Evolutionary conservation across 2,888 invertebrate genomes (phyloP).

Genomic region (Zygaena filipendulae): DNA sequence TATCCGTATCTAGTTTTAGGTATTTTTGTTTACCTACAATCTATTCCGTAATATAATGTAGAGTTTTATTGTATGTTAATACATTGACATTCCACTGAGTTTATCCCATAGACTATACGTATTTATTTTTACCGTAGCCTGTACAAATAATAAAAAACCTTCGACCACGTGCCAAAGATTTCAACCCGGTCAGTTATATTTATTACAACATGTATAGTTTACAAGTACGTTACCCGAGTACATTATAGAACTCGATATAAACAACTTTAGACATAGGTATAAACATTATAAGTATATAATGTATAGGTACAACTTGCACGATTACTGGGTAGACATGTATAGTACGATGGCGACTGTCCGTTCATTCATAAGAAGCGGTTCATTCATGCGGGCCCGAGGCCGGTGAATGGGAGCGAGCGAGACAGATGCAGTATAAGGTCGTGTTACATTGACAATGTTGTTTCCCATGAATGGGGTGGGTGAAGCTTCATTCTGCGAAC

Average conservation of each 20-base stretch:
- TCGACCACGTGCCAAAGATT: no score
- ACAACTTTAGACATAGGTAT: slow-evolving; percentile 28
- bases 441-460: slow-evolving; percentile 54
- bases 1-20: no score
- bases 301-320: no score
- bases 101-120: no score
- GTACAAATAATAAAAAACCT: no score
- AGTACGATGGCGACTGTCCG: slow-evolving; percentile 55
- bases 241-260: slow-evolving; percentile 44
- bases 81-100: no score
- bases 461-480: slow-evolving; percentile 38
- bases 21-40: no score
- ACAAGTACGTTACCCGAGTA: slow-evolving; percentile 1
- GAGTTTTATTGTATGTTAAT: no score
- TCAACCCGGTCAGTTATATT: no score
- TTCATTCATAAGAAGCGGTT: slow-evolving; percentile 68
- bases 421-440: slow-evolving; percentile 44
- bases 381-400: slow-evolving; percentile 56
- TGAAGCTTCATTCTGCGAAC: slow-evolving; percentile 37
- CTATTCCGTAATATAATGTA: no score
- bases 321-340: slow-evolving; percentile 43
- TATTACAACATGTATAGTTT: slow-evolving; percentile 2
- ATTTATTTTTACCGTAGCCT: no score
- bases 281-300: slow-evolving; percentile 22
- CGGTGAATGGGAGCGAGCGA: slow-evolving; percentile 61